These are phyloP conservation scores for Ophion ellenae DNA, from an alignment of 2,888 invertebrate genomes.

Conservation along the genomic window DNA sequence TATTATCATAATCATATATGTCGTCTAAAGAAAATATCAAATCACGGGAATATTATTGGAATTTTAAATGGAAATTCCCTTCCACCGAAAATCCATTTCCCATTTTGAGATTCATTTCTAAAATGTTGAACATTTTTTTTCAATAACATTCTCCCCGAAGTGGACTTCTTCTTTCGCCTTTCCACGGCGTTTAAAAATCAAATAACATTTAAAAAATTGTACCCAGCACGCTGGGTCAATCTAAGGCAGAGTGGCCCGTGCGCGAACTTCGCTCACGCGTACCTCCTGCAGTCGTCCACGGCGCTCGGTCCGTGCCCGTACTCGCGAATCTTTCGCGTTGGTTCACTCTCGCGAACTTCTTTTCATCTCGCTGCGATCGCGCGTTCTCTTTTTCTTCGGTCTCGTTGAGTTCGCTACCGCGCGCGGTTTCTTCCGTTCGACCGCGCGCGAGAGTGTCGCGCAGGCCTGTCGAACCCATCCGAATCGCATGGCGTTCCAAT, in stretches of 20 bases:
- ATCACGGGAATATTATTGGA: too few species aligned
- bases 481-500: conserved; percentile 49
- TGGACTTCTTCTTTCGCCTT: too few species aligned
- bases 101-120: too few species aligned
- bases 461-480: conserved; percentile 36
- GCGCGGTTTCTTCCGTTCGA: conserved; percentile 6
- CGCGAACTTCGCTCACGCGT: background rate
- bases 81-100: too few species aligned
- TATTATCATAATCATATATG: too few species aligned
- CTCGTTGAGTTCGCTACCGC: conserved; percentile 35
- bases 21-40: too few species aligned
- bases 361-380: conserved; percentile 30
- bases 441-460: conserved; percentile 16
- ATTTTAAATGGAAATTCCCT: too few species aligned
- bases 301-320: background rate
- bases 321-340: conserved; percentile 5
- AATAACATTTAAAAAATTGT: background rate
- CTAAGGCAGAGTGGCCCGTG: background rate
- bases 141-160: too few species aligned
- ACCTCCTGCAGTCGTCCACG: too few species aligned
- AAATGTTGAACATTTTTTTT: too few species aligned
- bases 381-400: conserved; percentile 20
- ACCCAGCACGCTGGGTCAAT: background rate
- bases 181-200: background rate
- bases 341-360: conserved; percentile 29